A percentile compares a stretch with the other conserved stretches of the same genome.
Evolutionary conservation across 2,888 invertebrate genomes (phyloP).

Genomic region (Sarcophaga subvicina): DNA sequence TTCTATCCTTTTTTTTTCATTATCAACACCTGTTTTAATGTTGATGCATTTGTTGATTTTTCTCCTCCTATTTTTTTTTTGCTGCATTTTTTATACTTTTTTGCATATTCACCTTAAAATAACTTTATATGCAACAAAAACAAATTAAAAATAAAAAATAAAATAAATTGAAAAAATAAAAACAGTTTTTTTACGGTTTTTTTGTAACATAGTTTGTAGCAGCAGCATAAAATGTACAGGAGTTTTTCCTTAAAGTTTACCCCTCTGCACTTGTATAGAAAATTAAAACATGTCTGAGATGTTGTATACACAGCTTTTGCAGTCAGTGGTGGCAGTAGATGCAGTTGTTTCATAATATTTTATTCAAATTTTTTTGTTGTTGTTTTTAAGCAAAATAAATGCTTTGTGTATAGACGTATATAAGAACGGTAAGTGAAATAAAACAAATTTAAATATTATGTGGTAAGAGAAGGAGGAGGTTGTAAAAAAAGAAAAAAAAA

Average conservation of each 20-base stretch:
- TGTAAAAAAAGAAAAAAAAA: too few species aligned
- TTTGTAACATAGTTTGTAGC: background rate
- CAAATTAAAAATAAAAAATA: too few species aligned
- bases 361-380: too few species aligned
- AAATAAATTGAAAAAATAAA: background rate
- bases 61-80: background rate
- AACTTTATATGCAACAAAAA: too few species aligned
- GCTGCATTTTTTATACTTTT: background rate
- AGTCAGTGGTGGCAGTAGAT: background rate
- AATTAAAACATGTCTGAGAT: slow-evolving; percentile 46
- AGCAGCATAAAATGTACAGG: background rate
- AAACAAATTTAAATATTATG: too few species aligned
- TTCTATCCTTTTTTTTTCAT: background rate
- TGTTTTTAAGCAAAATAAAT: too few species aligned
- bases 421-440: too few species aligned
- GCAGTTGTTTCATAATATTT: background rate
- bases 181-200: background rate
- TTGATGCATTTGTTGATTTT: background rate
- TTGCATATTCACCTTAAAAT: background rate
- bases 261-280: slow-evolving; percentile 26
- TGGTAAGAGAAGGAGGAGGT: too few species aligned
- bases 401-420: too few species aligned
- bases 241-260: slow-evolving; percentile 27
- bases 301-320: background rate
- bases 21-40: background rate